A percentile compares a stretch with the other conserved stretches of the same genome.
These are phyloP conservation scores for Drosophila anceps DNA, from an alignment of 2,888 invertebrate species.

Conservation along the genomic window DNA sequence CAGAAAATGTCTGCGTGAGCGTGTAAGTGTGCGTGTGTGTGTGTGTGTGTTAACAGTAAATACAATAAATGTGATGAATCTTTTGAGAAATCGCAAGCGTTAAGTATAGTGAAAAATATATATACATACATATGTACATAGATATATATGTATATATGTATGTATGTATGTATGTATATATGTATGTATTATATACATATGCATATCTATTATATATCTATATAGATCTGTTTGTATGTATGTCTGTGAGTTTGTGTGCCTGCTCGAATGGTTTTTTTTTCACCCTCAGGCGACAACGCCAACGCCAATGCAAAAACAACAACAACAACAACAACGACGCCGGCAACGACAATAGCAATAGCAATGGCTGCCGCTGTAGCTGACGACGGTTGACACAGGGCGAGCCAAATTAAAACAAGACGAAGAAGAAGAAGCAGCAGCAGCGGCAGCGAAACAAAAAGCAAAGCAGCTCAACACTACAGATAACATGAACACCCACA, in stretches of 20 bases:
- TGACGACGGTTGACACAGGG: slow-evolving; percentile 80
- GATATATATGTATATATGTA: neutral
- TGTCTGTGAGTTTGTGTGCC: slow-evolving; percentile 47
- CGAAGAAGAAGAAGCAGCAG: slow-evolving; percentile 27
- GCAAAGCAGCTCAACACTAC: slow-evolving; percentile 27
- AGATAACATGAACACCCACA: slow-evolving; percentile 5
- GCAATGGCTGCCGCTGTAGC: slow-evolving; percentile 55
- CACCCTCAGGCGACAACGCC: slow-evolving; percentile 80
- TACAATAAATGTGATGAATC: slow-evolving; percentile 58
- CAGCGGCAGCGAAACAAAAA: slow-evolving; percentile 14
- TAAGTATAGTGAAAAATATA: slow-evolving; percentile 23
- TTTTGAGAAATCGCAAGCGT: slow-evolving; percentile 64
- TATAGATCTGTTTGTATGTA: slow-evolving; percentile 27
- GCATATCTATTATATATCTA: slow-evolving; percentile 1
- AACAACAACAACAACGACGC: slow-evolving; percentile 26
- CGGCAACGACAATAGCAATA: slow-evolving; percentile 62
- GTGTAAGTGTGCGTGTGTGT: neutral
- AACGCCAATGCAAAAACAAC: slow-evolving; percentile 66
- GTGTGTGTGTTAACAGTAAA: slow-evolving; percentile 32
- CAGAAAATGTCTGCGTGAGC: slow-evolving; percentile 52
- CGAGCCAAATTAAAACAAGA: slow-evolving; percentile 65
- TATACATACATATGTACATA: neutral
- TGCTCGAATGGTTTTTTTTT: slow-evolving; percentile 79
- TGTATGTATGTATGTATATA: too few species aligned
- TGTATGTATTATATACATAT: neutral